These are phyloP conservation scores for Bilobella aurantiaca DNA, from an alignment of 1,140 invertebrate genomes.

Conservation along the genomic window DNA sequence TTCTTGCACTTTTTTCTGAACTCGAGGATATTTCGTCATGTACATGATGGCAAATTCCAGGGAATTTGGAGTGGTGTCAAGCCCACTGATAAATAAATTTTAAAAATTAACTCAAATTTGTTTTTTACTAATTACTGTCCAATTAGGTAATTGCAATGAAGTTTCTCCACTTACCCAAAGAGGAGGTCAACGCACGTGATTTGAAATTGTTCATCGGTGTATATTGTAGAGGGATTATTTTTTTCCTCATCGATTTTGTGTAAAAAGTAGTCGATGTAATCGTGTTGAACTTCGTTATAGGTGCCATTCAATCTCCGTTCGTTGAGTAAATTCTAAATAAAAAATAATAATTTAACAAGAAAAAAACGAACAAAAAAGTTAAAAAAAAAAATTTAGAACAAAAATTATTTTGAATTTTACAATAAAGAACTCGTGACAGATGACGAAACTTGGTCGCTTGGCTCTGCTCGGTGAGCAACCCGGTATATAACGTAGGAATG, in stretches of 20 bases:
- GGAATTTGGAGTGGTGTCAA: constrained; percentile 55
- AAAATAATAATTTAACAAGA: neutral
- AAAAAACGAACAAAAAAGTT: too few relatives aligned
- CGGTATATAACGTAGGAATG: neutral
- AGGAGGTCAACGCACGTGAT: neutral
- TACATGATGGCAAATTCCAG: constrained; percentile 66
- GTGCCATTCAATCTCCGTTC: constrained; percentile 7
- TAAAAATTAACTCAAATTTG: neutral
- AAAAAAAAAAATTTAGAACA: too few relatives aligned
- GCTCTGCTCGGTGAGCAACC: neutral
- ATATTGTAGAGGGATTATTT: neutral
- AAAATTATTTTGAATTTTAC: constrained; percentile 39
- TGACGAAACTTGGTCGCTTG: neutral
- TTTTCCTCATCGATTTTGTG: constrained; percentile 35
- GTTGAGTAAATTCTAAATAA: constrained; percentile 11
- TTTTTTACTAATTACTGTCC: too few relatives aligned
- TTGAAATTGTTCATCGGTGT: constrained; percentile 4
- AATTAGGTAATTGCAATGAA: neutral
- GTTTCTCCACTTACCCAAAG: neutral
- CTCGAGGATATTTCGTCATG: constrained; percentile 60
- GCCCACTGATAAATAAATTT: neutral
- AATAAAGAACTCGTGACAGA: constrained; percentile 2
- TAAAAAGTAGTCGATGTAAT: constrained; percentile 43
- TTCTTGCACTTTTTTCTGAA: constrained; percentile 63
- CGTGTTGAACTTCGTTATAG: constrained; percentile 36